These are phyloP conservation scores for Vulpes ferrilata DNA, from an alignment of 2,113 vertebrate species.

Conservation along the genomic window DNA sequence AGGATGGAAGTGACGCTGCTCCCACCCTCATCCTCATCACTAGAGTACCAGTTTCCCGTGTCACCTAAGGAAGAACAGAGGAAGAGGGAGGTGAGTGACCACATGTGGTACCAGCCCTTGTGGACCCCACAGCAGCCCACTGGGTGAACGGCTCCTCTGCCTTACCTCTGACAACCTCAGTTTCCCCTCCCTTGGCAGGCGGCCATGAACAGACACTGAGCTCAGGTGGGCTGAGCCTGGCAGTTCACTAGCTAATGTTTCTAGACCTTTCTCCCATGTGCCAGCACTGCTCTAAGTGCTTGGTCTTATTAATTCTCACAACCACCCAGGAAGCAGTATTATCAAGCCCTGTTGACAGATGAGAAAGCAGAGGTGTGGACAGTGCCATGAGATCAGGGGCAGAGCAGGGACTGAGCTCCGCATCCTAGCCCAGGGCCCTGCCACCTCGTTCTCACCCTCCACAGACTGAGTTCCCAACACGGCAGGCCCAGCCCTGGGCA, in stretches of 20 bases:
- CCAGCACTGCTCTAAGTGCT: background rate
- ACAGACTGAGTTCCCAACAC: background rate
- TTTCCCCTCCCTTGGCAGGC: background rate
- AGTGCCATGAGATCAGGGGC: background rate
- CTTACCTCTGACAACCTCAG: background rate
- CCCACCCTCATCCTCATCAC: slow-evolving; percentile 96
- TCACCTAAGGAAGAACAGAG: slow-evolving; percentile 88
- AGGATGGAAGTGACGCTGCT: slow-evolving; percentile 96
- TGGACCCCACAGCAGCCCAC: accelerated
- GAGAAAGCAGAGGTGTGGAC: background rate
- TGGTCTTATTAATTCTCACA: background rate
- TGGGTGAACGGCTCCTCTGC: background rate
- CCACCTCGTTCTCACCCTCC: background rate
- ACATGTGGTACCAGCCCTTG: accelerated
- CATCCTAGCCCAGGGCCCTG: background rate
- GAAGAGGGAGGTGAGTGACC: background rate
- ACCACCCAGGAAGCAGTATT: background rate
- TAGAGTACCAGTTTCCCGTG: slow-evolving; percentile 97
- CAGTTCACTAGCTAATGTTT: background rate
- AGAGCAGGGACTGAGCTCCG: background rate
- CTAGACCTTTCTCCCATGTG: background rate
- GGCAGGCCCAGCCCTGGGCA: background rate
- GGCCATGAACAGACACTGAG: background rate
- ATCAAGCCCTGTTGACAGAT: background rate
- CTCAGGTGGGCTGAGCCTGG: background rate